A percentile compares a stretch with the other conserved stretches of the same genome.
phyloP scores from a whole-genome alignment of 2,797 vertebrate species.

The Microchirus variegatus region DNA sequence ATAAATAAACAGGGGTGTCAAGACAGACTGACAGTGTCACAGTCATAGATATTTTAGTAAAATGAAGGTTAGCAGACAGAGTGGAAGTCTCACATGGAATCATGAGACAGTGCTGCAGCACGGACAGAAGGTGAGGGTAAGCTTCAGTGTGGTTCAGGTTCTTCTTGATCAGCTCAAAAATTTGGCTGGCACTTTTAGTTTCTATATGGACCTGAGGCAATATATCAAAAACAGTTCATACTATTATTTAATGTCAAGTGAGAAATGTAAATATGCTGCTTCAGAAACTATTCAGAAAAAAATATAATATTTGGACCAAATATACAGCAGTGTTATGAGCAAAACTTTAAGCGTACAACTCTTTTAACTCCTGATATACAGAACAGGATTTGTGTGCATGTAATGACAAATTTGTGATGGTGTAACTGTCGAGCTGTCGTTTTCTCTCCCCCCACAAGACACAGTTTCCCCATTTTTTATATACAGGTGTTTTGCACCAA shows the following conservation, averaged over 20 bases:
- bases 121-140: constrained; percentile 94
- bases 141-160: constrained; percentile 91
- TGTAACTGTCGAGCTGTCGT: too few relatives aligned
- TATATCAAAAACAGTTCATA: background rate
- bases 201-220: constrained; percentile 88
- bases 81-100: constrained; percentile 89
- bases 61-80: background rate
- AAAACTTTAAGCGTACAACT: too few relatives aligned
- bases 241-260: background rate
- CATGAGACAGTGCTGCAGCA: constrained; percentile 94
- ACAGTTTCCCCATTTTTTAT: too few relatives aligned
- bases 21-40: background rate
- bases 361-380: too few relatives aligned
- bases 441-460: too few relatives aligned
- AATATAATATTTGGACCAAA: too few relatives aligned
- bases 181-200: constrained; percentile 93
- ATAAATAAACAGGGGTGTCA: background rate
- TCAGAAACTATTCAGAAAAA: too few relatives aligned
- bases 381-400: too few relatives aligned
- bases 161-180: constrained; percentile 93
- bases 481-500: too few relatives aligned
- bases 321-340: too few relatives aligned
- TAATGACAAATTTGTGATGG: too few relatives aligned
- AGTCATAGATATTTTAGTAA: background rate
- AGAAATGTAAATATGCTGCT: too few relatives aligned